These are phyloP conservation scores for Pungitius pungitius DNA, from an alignment of 2,113 vertebrate genomes.

Conservation along the genomic window DNA sequence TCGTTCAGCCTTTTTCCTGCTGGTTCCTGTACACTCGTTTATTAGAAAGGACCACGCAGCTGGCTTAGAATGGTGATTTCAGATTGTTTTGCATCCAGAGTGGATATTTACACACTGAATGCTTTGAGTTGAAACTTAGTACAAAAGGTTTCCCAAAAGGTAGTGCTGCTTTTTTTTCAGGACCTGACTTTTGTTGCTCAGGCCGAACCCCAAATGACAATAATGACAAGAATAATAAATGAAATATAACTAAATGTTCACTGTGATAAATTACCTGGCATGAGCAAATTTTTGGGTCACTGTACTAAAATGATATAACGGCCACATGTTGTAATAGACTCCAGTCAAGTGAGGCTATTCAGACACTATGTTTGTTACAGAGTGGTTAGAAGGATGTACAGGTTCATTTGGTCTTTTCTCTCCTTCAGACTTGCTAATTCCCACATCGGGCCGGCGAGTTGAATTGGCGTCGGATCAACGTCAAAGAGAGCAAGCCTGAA, in stretches of 20 bases:
- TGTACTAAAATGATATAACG: too few relatives aligned
- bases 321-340: too few relatives aligned
- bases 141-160: too few relatives aligned
- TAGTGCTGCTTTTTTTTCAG: background rate
- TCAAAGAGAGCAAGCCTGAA: background rate
- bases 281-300: background rate
- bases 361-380: background rate
- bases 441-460: background rate
- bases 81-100: conserved; percentile 8
- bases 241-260: background rate
- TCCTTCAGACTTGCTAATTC: background rate
- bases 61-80: conserved; percentile 26
- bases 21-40: conserved; percentile 32
- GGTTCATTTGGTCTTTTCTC: background rate
- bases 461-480: background rate
- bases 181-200: background rate
- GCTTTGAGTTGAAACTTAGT: background rate
- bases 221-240: background rate
- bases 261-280: background rate
- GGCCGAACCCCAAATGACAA: background rate
- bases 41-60: conserved; percentile 39
- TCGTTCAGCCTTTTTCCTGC: conserved; percentile 39
- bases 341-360: background rate
- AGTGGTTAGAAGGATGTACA: background rate
- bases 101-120: background rate